phyloP scores from a whole-genome alignment of 2,113 vertebrate species.

The Anguilla japonica region DNA sequence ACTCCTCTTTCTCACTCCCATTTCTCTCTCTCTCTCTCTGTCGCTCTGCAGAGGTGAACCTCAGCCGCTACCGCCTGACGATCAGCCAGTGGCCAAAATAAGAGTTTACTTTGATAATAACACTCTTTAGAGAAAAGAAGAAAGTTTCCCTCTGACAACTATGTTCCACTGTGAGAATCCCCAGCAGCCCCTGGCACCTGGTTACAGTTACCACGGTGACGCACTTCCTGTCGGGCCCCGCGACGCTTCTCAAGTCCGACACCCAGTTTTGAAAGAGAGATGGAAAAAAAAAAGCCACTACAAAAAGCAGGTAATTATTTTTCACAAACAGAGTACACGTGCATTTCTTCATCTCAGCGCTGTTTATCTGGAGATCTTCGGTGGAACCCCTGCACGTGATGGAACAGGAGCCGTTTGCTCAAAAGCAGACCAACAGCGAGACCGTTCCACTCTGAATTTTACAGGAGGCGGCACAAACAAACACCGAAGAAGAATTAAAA shows the following conservation, averaged over 20 bases:
- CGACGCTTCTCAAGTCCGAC: constrained; percentile 51
- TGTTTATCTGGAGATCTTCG: background rate
- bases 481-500: background rate
- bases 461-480: background rate
- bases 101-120: constrained; percentile 17
- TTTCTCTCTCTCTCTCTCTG: background rate
- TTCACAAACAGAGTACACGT: background rate
- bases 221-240: constrained; percentile 74
- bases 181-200: constrained; percentile 75
- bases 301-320: background rate
- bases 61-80: background rate
- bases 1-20: background rate
- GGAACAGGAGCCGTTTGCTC: background rate
- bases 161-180: constrained; percentile 75
- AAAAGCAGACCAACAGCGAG: background rate
- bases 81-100: background rate
- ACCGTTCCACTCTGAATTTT: background rate
- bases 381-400: background rate
- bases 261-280: constrained; percentile 27
- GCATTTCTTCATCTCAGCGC: background rate
- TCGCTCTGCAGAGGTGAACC: background rate
- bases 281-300: constrained; percentile 21
- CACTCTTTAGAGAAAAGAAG: constrained; percentile 35
- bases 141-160: constrained; percentile 71
- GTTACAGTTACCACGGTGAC: constrained; percentile 77